Conservation (phyloP, 2,888 invertebrate species). For the Protonemura montana region DNA sequence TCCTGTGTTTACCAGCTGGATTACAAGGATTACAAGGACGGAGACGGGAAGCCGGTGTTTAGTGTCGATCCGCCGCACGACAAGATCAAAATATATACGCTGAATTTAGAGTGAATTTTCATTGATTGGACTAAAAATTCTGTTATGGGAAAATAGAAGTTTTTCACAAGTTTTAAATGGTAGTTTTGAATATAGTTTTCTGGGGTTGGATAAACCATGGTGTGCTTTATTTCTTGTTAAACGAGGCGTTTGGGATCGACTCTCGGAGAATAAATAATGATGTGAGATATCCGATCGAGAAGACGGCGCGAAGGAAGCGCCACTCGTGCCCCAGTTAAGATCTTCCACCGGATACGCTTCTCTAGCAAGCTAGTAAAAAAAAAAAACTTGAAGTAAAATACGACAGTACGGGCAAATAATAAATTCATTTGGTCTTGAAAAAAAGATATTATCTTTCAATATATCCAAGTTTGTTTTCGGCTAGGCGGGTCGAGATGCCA, state of each 20-base stretch:
- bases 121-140: too few species aligned
- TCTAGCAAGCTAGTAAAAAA: neutral
- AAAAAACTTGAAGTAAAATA: neutral
- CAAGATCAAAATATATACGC: neutral
- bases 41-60: conserved; percentile 32
- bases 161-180: too few species aligned
- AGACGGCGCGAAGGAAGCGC: neutral
- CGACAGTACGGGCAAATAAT: neutral
- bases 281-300: neutral
- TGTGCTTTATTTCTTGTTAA: neutral
- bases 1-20: conserved; percentile 41
- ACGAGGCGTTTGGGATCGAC: neutral
- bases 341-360: neutral
- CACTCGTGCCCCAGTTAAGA: neutral
- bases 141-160: too few species aligned
- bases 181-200: too few species aligned
- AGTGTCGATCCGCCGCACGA: neutral
- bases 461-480: neutral
- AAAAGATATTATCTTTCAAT: neutral
- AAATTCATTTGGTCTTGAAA: neutral
- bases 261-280: neutral
- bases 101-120: neutral
- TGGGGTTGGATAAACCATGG: neutral
- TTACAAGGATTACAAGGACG: conserved; percentile 45
- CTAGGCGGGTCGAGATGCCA: neutral